A percentile compares a stretch with the other conserved stretches of the same genome.
Evolutionary conservation across 2,888 invertebrate species (phyloP).

Genomic region (Serripes groenlandicus): DNA sequence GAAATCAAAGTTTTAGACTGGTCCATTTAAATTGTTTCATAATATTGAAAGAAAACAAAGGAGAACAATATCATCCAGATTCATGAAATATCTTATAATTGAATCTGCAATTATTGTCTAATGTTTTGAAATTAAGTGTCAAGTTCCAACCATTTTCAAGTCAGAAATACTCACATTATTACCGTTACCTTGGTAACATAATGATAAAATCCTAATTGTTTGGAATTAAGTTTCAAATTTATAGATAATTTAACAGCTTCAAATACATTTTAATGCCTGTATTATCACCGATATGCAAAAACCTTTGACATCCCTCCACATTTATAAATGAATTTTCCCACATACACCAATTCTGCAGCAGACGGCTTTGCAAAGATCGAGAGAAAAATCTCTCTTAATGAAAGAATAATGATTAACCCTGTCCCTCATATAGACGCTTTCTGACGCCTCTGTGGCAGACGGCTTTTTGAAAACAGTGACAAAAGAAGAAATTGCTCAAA

Average conservation of each 20-base stretch:
- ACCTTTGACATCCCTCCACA: too few relatives aligned
- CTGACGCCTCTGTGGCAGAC: neutral
- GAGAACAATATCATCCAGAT: neutral
- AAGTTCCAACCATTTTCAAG: neutral
- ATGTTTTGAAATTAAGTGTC: neutral
- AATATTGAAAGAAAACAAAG: too few relatives aligned
- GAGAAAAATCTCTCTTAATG: too few relatives aligned
- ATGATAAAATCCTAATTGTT: conserved; percentile 20
- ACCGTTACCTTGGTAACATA: conserved; percentile 16
- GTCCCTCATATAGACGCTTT: neutral
- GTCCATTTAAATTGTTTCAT: too few relatives aligned
- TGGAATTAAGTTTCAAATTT: conserved; percentile 12
- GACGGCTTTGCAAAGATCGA: too few relatives aligned
- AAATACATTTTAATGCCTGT: too few relatives aligned
- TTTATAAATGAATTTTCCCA: too few relatives aligned
- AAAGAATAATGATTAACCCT: too few relatives aligned
- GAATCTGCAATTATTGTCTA: conserved; percentile 6
- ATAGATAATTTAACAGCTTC: neutral
- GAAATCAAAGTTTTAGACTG: too few relatives aligned
- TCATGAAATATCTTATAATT: neutral
- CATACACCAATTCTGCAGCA: too few relatives aligned
- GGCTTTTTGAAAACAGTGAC: neutral
- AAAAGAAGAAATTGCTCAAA: neutral
- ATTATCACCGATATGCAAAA: too few relatives aligned
- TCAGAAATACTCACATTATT: neutral